Evolutionary conservation across 1,140 invertebrate genomes (phyloP).

Genomic region (Halotydeus destructor): DNA sequence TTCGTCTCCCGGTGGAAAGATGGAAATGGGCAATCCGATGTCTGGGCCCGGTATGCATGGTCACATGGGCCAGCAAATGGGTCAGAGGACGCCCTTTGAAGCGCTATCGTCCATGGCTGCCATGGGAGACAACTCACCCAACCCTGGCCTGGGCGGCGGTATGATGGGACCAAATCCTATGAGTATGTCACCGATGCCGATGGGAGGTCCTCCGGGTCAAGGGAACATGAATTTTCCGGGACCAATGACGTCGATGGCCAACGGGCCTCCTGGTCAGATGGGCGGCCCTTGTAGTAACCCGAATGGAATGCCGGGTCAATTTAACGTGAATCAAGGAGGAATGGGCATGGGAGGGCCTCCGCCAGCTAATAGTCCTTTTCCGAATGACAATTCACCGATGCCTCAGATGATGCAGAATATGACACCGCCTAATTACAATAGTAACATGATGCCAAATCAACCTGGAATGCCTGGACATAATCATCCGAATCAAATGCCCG

Average conservation of each 20-base stretch:
- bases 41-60: background rate
- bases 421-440: no score
- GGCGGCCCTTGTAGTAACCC: no score
- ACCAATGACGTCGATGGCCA: slow-evolving; percentile 22
- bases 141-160: slow-evolving; percentile 22
- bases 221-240: slow-evolving; percentile 25
- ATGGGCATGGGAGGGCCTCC: no score
- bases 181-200: slow-evolving; percentile 28
- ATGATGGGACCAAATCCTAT: slow-evolving; percentile 20
- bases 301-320: no score
- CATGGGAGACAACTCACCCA: slow-evolving; percentile 45
- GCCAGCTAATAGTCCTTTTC: no score
- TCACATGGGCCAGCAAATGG: slow-evolving; percentile 1
- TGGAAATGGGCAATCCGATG: slow-evolving; percentile 10
- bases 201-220: slow-evolving; percentile 25
- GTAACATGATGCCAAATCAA: no score
- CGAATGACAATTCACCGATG: no score
- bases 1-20: slow-evolving; percentile 14
- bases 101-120: slow-evolving; percentile 78
- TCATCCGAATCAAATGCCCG: no score
- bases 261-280: no score
- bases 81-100: slow-evolving; percentile 42
- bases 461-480: no score
- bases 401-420: no score
- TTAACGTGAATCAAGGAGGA: no score